phyloP scores from a whole-genome alignment of 2,113 vertebrate species.

The Heterotis niloticus region DNA sequence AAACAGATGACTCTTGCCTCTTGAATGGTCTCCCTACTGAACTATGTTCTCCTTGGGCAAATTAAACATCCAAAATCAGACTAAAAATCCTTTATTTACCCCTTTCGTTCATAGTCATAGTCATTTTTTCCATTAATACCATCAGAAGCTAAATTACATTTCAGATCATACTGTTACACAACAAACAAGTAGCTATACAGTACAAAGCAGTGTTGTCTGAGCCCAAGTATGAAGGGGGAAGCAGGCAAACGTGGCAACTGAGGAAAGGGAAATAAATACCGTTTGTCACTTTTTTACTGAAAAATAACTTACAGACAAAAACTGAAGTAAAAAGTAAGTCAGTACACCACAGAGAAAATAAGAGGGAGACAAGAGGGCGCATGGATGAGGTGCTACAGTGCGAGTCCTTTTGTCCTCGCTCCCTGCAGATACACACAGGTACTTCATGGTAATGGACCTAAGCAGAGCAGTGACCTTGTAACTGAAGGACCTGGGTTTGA shows the following conservation, averaged over 20 bases:
- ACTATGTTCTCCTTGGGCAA: background rate
- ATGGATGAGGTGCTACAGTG: background rate
- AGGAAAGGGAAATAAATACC: too few species aligned
- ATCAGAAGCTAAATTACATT: background rate
- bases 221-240: too few species aligned
- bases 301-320: too few species aligned
- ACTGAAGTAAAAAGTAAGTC: background rate
- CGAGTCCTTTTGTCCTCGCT: too few species aligned
- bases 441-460: too few species aligned
- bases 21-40: slow-evolving; percentile 37
- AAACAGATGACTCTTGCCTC: slow-evolving; percentile 23
- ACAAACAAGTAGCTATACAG: slow-evolving; percentile 16
- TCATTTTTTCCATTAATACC: background rate
- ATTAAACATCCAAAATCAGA: background rate
- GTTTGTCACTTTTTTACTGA: too few species aligned
- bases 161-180: background rate
- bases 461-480: too few species aligned
- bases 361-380: background rate
- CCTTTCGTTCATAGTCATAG: background rate
- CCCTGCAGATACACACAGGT: too few species aligned
- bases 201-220: too few species aligned
- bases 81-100: slow-evolving; percentile 20
- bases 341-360: background rate
- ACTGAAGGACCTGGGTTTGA: too few species aligned
- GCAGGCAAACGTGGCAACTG: too few species aligned